Evolutionary conservation across 2,797 vertebrate genomes (phyloP).

Genomic region (Typhlichthys eigenmanni): DNA sequence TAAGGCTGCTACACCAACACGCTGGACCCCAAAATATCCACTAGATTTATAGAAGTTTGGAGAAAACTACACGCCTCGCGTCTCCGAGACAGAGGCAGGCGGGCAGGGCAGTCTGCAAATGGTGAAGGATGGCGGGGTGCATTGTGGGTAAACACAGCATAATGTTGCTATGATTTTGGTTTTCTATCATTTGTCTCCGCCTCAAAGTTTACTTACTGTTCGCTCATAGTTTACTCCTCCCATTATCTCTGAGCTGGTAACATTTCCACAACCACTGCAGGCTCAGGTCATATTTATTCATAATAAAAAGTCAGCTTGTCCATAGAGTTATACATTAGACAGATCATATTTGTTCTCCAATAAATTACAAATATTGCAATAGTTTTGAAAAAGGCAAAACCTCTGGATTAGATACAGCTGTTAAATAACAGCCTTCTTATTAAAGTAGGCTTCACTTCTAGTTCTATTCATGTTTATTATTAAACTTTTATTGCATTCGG

Average conservation of each 20-base stretch:
- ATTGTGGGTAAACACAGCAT: slow-evolving; percentile 25
- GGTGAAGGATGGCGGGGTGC: slow-evolving; percentile 17
- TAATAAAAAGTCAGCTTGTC: slow-evolving; percentile 19
- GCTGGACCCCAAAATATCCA: slow-evolving; percentile 65
- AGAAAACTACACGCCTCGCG: slow-evolving; percentile 32
- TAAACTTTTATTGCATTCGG: too few relatives aligned
- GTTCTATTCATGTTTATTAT: too few relatives aligned
- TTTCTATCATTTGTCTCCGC: slow-evolving; percentile 20
- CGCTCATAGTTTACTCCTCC: slow-evolving; percentile 10
- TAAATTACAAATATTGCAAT: too few relatives aligned
- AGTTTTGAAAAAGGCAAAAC: too few relatives aligned
- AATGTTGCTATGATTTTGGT: slow-evolving; percentile 2
- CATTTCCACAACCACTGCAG: slow-evolving; percentile 16
- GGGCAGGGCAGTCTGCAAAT: slow-evolving; percentile 23
- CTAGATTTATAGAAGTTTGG: slow-evolving; percentile 63
- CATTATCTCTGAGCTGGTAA: not conserved
- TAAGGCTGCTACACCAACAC: slow-evolving; percentile 56
- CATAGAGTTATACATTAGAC: not conserved
- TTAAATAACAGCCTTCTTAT: too few relatives aligned
- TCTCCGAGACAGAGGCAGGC: slow-evolving; percentile 28
- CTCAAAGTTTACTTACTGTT: not conserved
- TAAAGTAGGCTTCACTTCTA: too few relatives aligned
- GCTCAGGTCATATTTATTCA: slow-evolving; percentile 8
- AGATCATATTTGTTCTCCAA: too few relatives aligned
- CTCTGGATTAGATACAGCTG: too few relatives aligned